Base-by-base conservation (phyloP, 2,113 vertebrate species). In the Neodon shergylaensis region DNA sequence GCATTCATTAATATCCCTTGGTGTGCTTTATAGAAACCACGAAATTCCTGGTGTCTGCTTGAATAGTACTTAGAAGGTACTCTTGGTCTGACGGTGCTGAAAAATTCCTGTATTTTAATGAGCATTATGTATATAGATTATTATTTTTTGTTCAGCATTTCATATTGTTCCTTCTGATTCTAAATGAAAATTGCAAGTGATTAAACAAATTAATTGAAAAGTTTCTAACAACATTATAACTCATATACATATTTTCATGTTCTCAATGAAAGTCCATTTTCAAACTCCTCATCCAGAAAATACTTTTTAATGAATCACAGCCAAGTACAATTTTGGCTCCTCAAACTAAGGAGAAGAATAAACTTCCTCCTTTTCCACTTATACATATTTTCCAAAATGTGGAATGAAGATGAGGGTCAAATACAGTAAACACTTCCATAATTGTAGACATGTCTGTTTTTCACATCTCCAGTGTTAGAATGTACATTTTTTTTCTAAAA, bases 191-290 rank as follows among this genome's bases (percentile, higher is more conserved):
- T 89, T 96, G 73, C 73, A 97, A 96, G 92, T 95, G 83, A 78
- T 93, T 92, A 96, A 97, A 92, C 94, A 97, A 97, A 97, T 95
- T 97, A 97, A 97, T 89, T 95, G 88, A 92, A 92, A 97, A 89
- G 22, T 88, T 96, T 91, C 93, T 97, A 96, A 96, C 58, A 79
- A 90, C 22, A 44, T 63, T 94, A 78, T 94, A 92, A 96, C 68
- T 95, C 79, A 92, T 78, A 74, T 61, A 86, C 0, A 3, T 97
- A 95, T 83, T 96, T 97, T 94, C 49, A 95, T 90, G 39, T 92
- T 73, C 68, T 96, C 49, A 79, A 49, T 97, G 65, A 97, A 95
- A 96, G 96, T 94, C 61, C 97, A 95, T 97, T 97, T 97, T 95
- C 76, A 93, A 96, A 93, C 58, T 47, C 47, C 54, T 70, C 74